Evolutionary conservation across 2,888 invertebrate genomes (phyloP).

Genomic region (Melolontha melolontha): DNA sequence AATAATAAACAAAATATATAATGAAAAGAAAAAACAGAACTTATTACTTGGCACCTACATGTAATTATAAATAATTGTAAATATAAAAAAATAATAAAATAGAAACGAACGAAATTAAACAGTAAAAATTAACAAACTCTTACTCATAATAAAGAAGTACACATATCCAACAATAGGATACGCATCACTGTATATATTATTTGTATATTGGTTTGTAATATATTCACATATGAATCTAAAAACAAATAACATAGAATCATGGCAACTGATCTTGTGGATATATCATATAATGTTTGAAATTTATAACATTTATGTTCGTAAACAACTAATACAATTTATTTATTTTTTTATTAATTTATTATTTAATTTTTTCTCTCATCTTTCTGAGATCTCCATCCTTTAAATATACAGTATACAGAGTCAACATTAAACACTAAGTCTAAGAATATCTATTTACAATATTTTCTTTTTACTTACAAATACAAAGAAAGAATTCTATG

Average conservation of each 20-base stretch:
- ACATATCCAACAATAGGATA: no score
- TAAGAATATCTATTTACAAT: conserved; percentile 57
- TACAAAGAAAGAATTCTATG: conserved; percentile 26
- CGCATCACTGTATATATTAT: neutral
- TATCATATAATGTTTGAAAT: conserved; percentile 43
- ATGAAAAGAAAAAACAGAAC: conserved; percentile 54
- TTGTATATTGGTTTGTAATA: no score
- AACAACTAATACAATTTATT: conserved; percentile 51
- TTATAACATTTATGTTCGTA: conserved; percentile 55
- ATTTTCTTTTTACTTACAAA: conserved; percentile 43
- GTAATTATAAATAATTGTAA: conserved; percentile 21
- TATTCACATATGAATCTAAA: conserved; percentile 4
- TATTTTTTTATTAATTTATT: conserved; percentile 47
- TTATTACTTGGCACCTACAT: conserved; percentile 62
- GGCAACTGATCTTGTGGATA: conserved; percentile 51
- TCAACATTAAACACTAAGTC: conserved; percentile 57
- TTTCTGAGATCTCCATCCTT: neutral
- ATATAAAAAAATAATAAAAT: conserved; percentile 29
- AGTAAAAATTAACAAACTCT: conserved; percentile 3
- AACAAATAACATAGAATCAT: conserved; percentile 52
- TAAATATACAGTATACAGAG: conserved; percentile 54
- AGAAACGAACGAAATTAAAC: conserved; percentile 14
- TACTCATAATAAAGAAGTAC: conserved; percentile 26
- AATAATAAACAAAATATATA: conserved; percentile 52
- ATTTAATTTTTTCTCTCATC: conserved; percentile 13